Percentiles rank a stretch among this genome's conserved stretches.
Conservation (phyloP, 2,888 invertebrate genomes). For the Eupithecia tripunctaria region DNA sequence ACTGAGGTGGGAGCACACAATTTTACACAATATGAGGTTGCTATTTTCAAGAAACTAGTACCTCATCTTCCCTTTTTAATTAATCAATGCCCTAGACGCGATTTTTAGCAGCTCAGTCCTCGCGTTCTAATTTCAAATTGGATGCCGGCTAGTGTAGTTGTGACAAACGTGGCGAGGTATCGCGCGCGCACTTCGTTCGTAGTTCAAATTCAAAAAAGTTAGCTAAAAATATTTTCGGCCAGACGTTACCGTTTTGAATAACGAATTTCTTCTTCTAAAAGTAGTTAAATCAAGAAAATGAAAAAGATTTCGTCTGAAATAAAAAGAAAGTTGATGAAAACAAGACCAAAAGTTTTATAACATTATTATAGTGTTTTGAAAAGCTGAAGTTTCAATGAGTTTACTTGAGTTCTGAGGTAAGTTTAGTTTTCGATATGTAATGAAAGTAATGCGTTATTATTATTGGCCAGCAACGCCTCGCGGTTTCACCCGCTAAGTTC, state of each 20-base stretch:
- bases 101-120: conserved; percentile 33
- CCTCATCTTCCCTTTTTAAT: no score
- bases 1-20: no score
- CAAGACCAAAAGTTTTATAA: not conserved
- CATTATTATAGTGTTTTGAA: not conserved
- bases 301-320: no score
- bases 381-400: not conserved
- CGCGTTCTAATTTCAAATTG: conserved; percentile 55
- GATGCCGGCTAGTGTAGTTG: conserved; percentile 54
- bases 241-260: not conserved
- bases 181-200: conserved; percentile 24
- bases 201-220: not conserved
- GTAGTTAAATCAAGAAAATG: no score
- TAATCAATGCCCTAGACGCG: not conserved
- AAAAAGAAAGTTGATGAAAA: not conserved
- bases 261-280: no score
- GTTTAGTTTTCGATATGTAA: not conserved
- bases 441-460: no score
- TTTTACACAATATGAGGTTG: no score
- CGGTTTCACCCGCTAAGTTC: no score
- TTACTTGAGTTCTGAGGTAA: conserved; percentile 23
- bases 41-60: no score
- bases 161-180: conserved; percentile 53
- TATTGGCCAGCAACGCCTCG: no score
- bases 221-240: not conserved